Evolutionary conservation across 1,140 invertebrate genomes (phyloP).

Genomic region (Littorina saxatilis): DNA sequence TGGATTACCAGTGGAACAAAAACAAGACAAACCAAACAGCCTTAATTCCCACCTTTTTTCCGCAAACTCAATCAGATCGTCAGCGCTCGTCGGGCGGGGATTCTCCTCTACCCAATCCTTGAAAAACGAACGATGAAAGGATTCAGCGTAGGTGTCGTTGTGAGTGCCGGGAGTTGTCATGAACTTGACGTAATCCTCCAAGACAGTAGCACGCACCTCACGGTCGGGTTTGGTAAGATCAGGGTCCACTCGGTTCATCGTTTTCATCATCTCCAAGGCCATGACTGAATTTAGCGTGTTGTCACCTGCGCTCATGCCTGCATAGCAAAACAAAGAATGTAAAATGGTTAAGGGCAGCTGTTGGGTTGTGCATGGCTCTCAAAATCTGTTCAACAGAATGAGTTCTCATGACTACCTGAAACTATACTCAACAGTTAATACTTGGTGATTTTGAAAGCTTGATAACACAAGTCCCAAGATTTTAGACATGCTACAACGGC

Average conservation of each 20-base stretch:
- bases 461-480: too few relatives aligned
- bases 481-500: too few relatives aligned
- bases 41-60: constrained; percentile 59
- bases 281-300: constrained; percentile 65
- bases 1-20: too few relatives aligned
- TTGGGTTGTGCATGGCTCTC: too few relatives aligned
- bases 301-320: constrained; percentile 71
- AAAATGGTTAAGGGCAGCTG: too few relatives aligned
- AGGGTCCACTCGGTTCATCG: constrained; percentile 60
- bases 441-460: too few relatives aligned
- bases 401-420: too few relatives aligned
- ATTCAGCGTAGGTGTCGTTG: constrained; percentile 69
- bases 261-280: constrained; percentile 60
- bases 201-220: constrained; percentile 53
- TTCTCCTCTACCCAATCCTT: constrained; percentile 60
- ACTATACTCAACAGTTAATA: too few relatives aligned
- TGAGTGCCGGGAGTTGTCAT: constrained; percentile 70
- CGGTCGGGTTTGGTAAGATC: constrained; percentile 41
- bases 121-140: constrained; percentile 68
- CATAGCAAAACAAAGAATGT: neutral
- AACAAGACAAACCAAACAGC: neutral
- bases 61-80: constrained; percentile 60
- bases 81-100: constrained; percentile 44
- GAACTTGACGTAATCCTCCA: constrained; percentile 68
- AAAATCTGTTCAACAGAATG: too few relatives aligned